Evolutionary conservation across 2,113 vertebrate species (phyloP).

Genomic region (Rhegmatorhina hoffmannsi): DNA sequence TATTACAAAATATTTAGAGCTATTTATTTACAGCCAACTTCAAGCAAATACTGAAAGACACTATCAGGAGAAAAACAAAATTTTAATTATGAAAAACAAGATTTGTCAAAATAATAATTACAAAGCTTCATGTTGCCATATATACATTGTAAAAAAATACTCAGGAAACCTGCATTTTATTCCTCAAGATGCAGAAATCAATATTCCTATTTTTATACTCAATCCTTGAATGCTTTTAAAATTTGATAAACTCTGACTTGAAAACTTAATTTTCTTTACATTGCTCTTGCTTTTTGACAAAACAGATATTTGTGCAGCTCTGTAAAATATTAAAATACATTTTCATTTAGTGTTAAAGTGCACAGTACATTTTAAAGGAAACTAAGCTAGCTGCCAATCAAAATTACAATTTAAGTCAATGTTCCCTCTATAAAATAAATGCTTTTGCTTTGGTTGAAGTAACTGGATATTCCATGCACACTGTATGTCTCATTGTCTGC

Average conservation of each 20-base stretch:
- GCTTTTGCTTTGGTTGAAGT: slow-evolving; percentile 8
- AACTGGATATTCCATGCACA: background rate
- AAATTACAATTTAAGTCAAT: background rate
- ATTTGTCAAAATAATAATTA: slow-evolving; percentile 80
- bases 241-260: slow-evolving; percentile 62
- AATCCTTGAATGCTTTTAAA: slow-evolving; percentile 48
- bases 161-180: slow-evolving; percentile 74
- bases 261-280: slow-evolving; percentile 67
- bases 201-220: slow-evolving; percentile 64
- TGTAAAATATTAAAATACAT: slow-evolving; percentile 75
- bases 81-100: slow-evolving; percentile 73
- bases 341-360: slow-evolving; percentile 79
- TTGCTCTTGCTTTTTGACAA: slow-evolving; percentile 58
- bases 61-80: slow-evolving; percentile 71
- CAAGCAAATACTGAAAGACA: slow-evolving; percentile 72
- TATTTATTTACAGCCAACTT: slow-evolving; percentile 75
- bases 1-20: slow-evolving; percentile 78
- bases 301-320: slow-evolving; percentile 74
- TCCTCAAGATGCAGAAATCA: slow-evolving; percentile 73
- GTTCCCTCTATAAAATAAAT: background rate
- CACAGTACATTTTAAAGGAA: slow-evolving; percentile 75
- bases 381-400: slow-evolving; percentile 67
- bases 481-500: background rate
- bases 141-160: slow-evolving; percentile 79
- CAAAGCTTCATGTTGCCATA: slow-evolving; percentile 73